Conservation (phyloP, 2,113 vertebrate genomes). For the Gulo gulo region DNA sequence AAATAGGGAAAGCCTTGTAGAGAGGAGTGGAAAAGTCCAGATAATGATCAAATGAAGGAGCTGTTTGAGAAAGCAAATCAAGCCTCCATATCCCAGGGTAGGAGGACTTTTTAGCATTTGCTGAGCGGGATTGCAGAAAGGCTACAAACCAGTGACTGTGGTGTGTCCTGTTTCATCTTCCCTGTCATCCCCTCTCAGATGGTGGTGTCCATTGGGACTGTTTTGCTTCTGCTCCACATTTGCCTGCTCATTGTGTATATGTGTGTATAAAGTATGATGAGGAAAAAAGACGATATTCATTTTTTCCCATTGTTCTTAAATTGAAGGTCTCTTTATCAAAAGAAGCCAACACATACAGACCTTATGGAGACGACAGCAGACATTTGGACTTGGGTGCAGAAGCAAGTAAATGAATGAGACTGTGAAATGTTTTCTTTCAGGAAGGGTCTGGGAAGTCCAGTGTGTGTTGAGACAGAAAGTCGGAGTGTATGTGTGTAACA, state of each 20-base stretch:
- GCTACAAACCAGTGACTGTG: too few relatives aligned
- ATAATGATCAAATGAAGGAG: not conserved
- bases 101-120: not conserved
- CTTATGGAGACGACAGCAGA: not conserved
- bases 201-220: accelerated
- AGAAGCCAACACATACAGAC: not conserved
- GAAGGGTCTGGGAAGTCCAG: accelerated
- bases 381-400: not conserved
- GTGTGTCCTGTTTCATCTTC: not conserved
- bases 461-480: too few relatives aligned
- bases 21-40: not conserved
- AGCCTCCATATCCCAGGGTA: too few relatives aligned
- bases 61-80: not conserved
- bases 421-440: not conserved
- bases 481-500: accelerated
- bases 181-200: accelerated
- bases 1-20: not conserved
- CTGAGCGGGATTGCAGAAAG: not conserved
- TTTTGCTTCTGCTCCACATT: not conserved
- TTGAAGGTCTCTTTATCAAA: not conserved
- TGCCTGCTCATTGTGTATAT: not conserved
- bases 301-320: not conserved
- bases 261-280: not conserved
- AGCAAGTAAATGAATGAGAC: not conserved
- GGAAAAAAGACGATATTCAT: not conserved